Conservation (phyloP, 2,888 invertebrate species). For the Parnassius glacialis region DNA sequence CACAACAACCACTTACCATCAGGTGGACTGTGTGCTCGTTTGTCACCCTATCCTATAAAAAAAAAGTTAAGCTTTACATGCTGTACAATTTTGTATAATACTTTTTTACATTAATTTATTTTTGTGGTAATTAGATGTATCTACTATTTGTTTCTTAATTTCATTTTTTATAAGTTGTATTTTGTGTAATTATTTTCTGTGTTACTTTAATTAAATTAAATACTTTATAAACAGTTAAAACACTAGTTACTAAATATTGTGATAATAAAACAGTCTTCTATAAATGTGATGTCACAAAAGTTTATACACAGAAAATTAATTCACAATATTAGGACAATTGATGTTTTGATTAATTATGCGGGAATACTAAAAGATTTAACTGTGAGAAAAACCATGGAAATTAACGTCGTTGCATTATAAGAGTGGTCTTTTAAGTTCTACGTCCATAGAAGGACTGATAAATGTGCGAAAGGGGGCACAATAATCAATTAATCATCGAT, state of each 20-base stretch:
- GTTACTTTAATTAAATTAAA: no score
- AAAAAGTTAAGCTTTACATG: no score
- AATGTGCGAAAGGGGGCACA: constrained; percentile 79
- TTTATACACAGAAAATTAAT: constrained; percentile 47
- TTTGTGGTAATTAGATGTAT: no score
- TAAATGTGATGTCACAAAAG: constrained; percentile 66
- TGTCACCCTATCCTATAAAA: no score
- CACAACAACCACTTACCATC: no score
- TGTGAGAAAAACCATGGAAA: constrained; percentile 37
- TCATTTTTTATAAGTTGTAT: no score
- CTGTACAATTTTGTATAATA: no score
- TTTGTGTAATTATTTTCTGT: no score
- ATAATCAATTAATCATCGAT: constrained; percentile 83
- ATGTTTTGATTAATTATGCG: constrained; percentile 59
- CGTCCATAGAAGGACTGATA: constrained; percentile 75
- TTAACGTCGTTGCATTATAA: constrained; percentile 48
- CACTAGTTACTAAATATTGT: constrained; percentile 62
- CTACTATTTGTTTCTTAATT: no score
- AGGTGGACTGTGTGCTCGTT: no score
- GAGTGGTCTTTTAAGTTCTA: constrained; percentile 69
- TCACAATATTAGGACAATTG: constrained; percentile 43
- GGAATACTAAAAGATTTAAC: constrained; percentile 41
- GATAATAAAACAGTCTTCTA: constrained; percentile 60
- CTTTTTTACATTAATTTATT: no score
- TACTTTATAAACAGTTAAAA: constrained; percentile 49